phyloP scores from a whole-genome alignment of 2,113 vertebrate genomes.

The Stomatorhinus ivindoensis region DNA sequence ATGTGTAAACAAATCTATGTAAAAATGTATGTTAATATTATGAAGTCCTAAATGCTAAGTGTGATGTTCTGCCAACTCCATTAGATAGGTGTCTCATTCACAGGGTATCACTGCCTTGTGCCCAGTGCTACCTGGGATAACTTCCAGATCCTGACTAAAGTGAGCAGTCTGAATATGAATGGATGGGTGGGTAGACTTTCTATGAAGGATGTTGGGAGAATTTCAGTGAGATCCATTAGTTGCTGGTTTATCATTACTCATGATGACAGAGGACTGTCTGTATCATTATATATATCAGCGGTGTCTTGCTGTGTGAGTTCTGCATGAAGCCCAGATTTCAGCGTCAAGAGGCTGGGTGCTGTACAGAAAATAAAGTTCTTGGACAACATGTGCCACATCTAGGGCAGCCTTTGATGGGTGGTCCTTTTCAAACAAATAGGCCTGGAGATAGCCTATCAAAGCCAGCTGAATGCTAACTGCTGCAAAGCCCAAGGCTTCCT shows the following conservation, averaged over 20 bases:
- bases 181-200: background rate
- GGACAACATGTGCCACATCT: background rate
- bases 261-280: background rate
- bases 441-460: conserved; percentile 40
- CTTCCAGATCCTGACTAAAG: background rate
- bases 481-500: conserved; percentile 16
- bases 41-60: background rate
- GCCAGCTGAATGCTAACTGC: conserved; percentile 29
- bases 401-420: conserved; percentile 31
- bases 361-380: background rate
- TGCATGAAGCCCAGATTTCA: conserved; percentile 27
- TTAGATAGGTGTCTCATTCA: background rate
- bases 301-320: conserved; percentile 29
- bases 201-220: background rate
- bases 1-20: background rate
- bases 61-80: background rate
- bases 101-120: background rate
- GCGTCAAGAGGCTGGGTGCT: conserved; percentile 25
- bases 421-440: conserved; percentile 39
- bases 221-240: background rate
- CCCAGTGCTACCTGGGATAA: background rate
- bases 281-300: background rate
- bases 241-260: background rate
- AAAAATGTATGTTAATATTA: background rate
- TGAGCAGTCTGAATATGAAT: background rate